Conservation (phyloP, 2,797 vertebrate genomes). For the Syngnathus rostellatus region DNA sequence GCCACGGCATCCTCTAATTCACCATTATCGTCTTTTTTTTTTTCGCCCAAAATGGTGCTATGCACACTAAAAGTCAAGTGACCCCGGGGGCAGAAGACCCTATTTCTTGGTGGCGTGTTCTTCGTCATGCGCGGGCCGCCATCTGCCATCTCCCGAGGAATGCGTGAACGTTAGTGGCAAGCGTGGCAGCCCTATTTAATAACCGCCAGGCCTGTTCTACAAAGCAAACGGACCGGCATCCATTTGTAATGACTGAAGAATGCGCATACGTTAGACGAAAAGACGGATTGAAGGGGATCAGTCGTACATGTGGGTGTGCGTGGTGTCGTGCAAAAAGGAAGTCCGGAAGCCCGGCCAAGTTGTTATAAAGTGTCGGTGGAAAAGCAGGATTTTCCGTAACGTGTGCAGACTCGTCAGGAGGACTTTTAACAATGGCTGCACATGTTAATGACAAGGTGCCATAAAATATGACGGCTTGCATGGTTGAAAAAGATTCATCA, state of each 20-base stretch:
- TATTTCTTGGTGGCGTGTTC: neutral
- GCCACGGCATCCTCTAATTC: constrained; percentile 7
- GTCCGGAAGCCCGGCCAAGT: constrained; percentile 34
- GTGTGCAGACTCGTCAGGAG: constrained; percentile 47
- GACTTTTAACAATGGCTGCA: constrained; percentile 34
- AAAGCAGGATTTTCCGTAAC: constrained; percentile 66
- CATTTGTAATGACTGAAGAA: constrained; percentile 57
- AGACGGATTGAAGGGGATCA: constrained; percentile 31
- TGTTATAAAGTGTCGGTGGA: constrained; percentile 47
- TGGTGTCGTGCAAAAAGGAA: constrained; percentile 18
- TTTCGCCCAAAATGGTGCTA: neutral
- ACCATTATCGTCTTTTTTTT: neutral
- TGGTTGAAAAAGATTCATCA: constrained; percentile 8
- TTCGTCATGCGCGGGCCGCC: constrained; percentile 39
- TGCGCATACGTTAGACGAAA: constrained; percentile 57
- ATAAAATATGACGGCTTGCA: constrained; percentile 25
- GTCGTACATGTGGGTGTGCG: neutral
- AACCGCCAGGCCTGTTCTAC: constrained; percentile 56
- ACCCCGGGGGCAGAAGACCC: neutral
- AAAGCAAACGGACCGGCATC: constrained; percentile 54
- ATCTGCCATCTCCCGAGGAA: constrained; percentile 40
- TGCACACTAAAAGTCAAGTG: neutral
- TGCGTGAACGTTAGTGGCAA: constrained; percentile 51
- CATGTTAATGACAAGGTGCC: constrained; percentile 54
- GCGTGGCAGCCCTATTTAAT: constrained; percentile 28